phyloP scores from a whole-genome alignment of 2,888 invertebrate species.

The Coenonympha arcania region DNA sequence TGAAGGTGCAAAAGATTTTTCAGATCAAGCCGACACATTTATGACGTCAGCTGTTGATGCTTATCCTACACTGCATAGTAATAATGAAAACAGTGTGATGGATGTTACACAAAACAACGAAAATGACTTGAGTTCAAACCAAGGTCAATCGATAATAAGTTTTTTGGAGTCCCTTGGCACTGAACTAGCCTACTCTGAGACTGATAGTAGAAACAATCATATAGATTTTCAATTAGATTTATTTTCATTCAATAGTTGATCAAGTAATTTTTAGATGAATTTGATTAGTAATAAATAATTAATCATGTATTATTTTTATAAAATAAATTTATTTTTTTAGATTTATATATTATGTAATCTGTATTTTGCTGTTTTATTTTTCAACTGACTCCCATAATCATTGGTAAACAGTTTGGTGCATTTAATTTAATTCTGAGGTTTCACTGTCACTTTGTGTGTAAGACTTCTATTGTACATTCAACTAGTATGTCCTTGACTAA shows the following conservation, averaged over 20 bases:
- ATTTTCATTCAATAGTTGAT: conserved; percentile 58
- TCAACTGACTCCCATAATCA: neutral
- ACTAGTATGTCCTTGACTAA: no score
- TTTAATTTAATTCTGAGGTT: no score
- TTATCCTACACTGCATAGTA: neutral
- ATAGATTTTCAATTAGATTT: conserved; percentile 64
- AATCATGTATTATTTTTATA: conserved; percentile 22
- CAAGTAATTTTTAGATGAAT: conserved; percentile 19
- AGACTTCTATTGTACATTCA: no score
- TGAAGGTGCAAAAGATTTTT: conserved; percentile 3
- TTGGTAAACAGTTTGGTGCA: no score
- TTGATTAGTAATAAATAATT: conserved; percentile 17
- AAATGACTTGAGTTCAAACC: conserved; percentile 33
- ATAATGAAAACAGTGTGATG: conserved; percentile 26
- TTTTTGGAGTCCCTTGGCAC: conserved; percentile 60
- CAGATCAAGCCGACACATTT: neutral
- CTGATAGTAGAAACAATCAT: conserved; percentile 58
- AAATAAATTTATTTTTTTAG: conserved; percentile 22
- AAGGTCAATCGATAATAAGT: conserved; percentile 59
- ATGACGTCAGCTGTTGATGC: neutral
- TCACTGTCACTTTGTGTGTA: no score
- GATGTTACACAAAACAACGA: conserved; percentile 23
- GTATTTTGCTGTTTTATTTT: conserved; percentile 10
- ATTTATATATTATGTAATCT: conserved; percentile 14
- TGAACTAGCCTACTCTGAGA: conserved; percentile 57